Conservation (phyloP, 2,797 vertebrate genomes). For the Poeciliopsis turneri region DNA sequence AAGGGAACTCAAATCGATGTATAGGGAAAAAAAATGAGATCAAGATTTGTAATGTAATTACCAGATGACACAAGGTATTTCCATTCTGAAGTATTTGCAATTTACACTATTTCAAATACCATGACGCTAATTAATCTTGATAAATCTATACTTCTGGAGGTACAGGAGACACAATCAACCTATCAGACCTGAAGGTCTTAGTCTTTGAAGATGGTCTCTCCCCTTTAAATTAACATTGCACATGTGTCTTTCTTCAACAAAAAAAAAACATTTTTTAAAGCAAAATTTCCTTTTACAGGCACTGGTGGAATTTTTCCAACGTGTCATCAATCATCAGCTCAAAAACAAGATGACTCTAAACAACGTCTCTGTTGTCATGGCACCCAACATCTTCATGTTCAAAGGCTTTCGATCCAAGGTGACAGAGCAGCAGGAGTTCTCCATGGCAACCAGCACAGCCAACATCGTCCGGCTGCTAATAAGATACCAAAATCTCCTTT, state of each 20-base stretch:
- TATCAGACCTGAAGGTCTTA: background rate
- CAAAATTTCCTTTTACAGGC: slow-evolving; percentile 72
- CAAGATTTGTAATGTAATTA: background rate
- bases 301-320: slow-evolving; percentile 94
- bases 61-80: background rate
- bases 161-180: background rate
- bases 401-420: slow-evolving; percentile 86
- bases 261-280: background rate
- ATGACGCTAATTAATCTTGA: background rate
- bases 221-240: background rate
- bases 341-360: slow-evolving; percentile 96
- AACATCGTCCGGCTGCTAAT: slow-evolving; percentile 91
- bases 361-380: slow-evolving; percentile 96
- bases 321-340: slow-evolving; percentile 89
- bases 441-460: slow-evolving; percentile 91
- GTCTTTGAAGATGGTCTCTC: background rate
- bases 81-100: background rate
- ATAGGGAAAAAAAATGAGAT: background rate
- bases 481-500: slow-evolving; percentile 91
- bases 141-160: background rate
- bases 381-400: slow-evolving; percentile 96
- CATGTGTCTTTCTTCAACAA: background rate
- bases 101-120: background rate
- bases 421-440: slow-evolving; percentile 87
- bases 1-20: background rate